phyloP scores from a whole-genome alignment of 2,113 vertebrate genomes.

The Ictalurus punctatus region DNA sequence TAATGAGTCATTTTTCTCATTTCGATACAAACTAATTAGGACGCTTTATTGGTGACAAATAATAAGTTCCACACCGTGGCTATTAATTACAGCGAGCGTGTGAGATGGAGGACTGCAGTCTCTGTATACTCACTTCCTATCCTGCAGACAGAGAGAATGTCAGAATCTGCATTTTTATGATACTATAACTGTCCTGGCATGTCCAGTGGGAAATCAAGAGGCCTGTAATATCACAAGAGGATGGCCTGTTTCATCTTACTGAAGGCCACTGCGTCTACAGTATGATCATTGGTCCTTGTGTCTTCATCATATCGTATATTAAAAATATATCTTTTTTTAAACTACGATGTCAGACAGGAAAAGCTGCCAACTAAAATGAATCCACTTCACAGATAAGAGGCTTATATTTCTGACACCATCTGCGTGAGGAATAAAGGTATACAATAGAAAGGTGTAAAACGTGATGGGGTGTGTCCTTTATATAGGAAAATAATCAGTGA shows the following conservation, averaged over 20 bases:
- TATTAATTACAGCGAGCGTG: conserved; percentile 40
- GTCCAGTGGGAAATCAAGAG: conserved; percentile 49
- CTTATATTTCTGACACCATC: background rate
- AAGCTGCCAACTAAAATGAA: conserved; percentile 33
- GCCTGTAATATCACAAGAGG: conserved; percentile 29
- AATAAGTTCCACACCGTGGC: background rate
- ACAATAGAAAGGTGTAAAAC: background rate
- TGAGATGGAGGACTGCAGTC: conserved; percentile 4
- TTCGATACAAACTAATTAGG: conserved; percentile 2
- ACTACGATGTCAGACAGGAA: background rate
- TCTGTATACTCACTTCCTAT: conserved; percentile 37
- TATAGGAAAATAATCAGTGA: background rate
- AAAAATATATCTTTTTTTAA: background rate
- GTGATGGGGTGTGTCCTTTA: background rate
- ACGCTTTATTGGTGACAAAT: background rate
- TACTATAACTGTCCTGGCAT: conserved; percentile 32
- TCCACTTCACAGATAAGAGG: background rate
- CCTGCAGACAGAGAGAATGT: conserved; percentile 51
- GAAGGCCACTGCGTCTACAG: conserved; percentile 38
- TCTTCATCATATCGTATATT: conserved; percentile 23
- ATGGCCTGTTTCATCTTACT: background rate
- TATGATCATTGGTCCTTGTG: conserved; percentile 21
- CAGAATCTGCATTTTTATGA: conserved; percentile 56
- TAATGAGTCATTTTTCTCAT: background rate
- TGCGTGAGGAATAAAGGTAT: background rate